Conservation (phyloP, 30 jellyfish, hydroid and myxozoan genomes). For the Pseudorhiza aurosa region DNA sequence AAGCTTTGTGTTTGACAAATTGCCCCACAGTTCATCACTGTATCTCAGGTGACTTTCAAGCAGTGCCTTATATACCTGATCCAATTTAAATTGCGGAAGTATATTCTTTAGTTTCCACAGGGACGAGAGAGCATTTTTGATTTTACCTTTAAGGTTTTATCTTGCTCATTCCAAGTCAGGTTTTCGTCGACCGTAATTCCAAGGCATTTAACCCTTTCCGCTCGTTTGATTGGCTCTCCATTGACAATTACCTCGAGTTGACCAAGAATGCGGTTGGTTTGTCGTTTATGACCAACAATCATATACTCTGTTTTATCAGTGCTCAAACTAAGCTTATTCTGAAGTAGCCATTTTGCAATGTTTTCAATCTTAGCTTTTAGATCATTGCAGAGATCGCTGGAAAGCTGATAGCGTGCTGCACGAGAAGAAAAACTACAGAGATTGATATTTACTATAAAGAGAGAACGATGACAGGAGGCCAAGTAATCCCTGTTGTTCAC, state of each 20-base stretch:
- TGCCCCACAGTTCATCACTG: constrained; percentile 46
- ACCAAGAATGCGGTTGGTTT: constrained; percentile 11
- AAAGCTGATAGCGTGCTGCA: too few relatives aligned
- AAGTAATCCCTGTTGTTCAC: too few relatives aligned
- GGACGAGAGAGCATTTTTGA: background rate
- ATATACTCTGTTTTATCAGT: constrained; percentile 25
- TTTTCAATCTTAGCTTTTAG: background rate
- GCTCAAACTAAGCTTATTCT: constrained; percentile 19
- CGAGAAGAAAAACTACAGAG: too few relatives aligned
- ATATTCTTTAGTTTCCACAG: constrained; percentile 15
- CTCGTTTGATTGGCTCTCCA: constrained; percentile 20
- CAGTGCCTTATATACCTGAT: constrained; percentile 15
- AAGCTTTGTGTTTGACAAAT: constrained; percentile 19
- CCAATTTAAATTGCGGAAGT: constrained; percentile 12
- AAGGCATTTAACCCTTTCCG: constrained; percentile 2
- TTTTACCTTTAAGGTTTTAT: background rate
- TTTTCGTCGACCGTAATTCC: constrained; percentile 25
- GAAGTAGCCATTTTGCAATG: constrained; percentile 2
- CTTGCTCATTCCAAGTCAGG: too few relatives aligned
- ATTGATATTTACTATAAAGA: too few relatives aligned
- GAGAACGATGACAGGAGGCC: too few relatives aligned
- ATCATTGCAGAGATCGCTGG: constrained; percentile 2
- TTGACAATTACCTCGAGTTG: background rate
- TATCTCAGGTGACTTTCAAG: constrained; percentile 29
- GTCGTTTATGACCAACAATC: constrained; percentile 14